Evolutionary conservation across 2,888 invertebrate genomes (phyloP).

Genomic region (Phrixothrix hirtus): DNA sequence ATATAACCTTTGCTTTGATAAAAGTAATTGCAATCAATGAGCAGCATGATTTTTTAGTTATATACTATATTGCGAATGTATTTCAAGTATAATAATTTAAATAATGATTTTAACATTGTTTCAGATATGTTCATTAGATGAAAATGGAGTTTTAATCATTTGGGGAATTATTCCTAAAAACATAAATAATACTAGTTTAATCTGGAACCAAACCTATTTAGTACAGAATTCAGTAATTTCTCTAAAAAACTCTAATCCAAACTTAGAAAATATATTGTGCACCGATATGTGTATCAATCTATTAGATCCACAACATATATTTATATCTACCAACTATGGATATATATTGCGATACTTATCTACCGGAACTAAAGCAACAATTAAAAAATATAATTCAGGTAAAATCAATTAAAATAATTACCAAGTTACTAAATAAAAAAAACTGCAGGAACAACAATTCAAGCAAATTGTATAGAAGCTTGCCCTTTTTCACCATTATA

Average conservation of each 20-base stretch:
- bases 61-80: constrained; percentile 6
- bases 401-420: constrained; percentile 13
- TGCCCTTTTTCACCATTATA: constrained; percentile 58
- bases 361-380: constrained; percentile 45
- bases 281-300: constrained; percentile 56
- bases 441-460: constrained; percentile 42
- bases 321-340: constrained; percentile 57
- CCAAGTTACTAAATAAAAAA: not conserved
- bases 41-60: constrained; percentile 4
- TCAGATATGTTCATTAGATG: constrained; percentile 60
- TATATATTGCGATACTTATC: constrained; percentile 54
- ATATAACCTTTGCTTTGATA: too few relatives aligned
- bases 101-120: not conserved
- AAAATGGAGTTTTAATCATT: constrained; percentile 56
- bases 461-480: constrained; percentile 56
- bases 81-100: not conserved
- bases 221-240: constrained; percentile 54
- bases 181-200: constrained; percentile 43
- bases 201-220: constrained; percentile 55
- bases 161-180: constrained; percentile 57
- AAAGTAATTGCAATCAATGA: not conserved
- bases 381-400: constrained; percentile 47
- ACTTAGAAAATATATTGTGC: constrained; percentile 47
- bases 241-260: constrained; percentile 44
- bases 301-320: constrained; percentile 55